phyloP scores from a whole-genome alignment of 2,113 vertebrate genomes.

The Oryzias melastigma region DNA sequence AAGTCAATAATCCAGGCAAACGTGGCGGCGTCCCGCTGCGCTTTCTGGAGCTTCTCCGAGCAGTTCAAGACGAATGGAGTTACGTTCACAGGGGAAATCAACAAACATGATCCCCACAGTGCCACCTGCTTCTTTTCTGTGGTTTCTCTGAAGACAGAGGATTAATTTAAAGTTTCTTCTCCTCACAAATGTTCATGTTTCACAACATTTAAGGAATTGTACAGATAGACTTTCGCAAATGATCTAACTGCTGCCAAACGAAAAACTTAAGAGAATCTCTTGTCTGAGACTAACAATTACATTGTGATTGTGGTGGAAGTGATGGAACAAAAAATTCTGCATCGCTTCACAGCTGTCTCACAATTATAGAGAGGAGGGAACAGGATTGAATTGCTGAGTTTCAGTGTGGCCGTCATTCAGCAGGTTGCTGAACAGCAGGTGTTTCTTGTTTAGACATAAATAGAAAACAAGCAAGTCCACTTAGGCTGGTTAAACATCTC shows the following conservation, averaged over 20 bases:
- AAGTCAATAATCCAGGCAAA: no score
- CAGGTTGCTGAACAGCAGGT: constrained; percentile 16
- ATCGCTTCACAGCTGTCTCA: constrained; percentile 35
- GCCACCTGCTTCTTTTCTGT: neutral
- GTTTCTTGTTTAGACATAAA: constrained; percentile 15
- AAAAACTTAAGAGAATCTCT: neutral
- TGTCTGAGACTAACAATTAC: constrained; percentile 19
- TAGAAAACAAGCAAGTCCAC: neutral
- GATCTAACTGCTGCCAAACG: neutral
- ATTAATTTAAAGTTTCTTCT: neutral
- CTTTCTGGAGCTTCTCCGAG: no score
- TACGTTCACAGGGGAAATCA: no score
- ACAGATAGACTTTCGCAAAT: neutral
- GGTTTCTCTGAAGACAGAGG: neutral
- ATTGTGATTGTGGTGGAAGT: constrained; percentile 30
- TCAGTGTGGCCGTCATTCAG: constrained; percentile 27
- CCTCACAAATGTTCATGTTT: constrained; percentile 1
- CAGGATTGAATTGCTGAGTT: constrained; percentile 27
- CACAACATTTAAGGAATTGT: neutral
- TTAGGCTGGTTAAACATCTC: neutral
- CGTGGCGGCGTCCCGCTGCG: no score
- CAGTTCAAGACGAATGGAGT: no score
- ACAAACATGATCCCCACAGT: no score
- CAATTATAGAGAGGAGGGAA: constrained; percentile 39
- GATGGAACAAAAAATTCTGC: constrained; percentile 21